Conservation (phyloP, 2,888 invertebrate genomes). For the Heliconius ethilla region DNA sequence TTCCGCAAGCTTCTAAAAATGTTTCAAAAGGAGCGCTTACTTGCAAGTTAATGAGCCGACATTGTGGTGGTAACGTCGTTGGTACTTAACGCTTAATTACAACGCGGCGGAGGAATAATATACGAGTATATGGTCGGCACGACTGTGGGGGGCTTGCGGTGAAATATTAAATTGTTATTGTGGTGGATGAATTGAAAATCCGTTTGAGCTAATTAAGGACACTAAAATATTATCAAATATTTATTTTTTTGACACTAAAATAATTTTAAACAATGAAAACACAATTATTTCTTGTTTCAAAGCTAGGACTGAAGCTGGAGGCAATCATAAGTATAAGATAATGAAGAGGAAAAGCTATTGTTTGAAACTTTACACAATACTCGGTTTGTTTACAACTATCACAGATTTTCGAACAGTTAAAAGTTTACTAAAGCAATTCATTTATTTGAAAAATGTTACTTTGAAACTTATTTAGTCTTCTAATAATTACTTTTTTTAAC, state of each 20-base stretch:
- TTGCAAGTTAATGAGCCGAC: constrained; percentile 46
- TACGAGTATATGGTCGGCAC: too few species aligned
- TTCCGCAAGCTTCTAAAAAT: constrained; percentile 57
- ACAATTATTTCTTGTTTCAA: neutral
- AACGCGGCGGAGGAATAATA: constrained; percentile 9
- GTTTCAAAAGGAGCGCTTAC: constrained; percentile 68
- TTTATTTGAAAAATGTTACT: too few species aligned
- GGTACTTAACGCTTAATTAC: constrained; percentile 15
- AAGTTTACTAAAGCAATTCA: constrained; percentile 14
- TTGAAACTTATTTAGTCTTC: too few species aligned
- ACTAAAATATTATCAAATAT: neutral
- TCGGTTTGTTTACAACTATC: neutral
- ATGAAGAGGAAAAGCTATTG: neutral
- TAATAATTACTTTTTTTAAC: too few species aligned
- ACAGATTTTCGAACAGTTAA: constrained; percentile 14
- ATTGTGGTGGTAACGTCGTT: constrained; percentile 15
- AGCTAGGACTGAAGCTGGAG: too few species aligned
- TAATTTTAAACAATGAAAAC: constrained; percentile 8
- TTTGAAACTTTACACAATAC: too few species aligned
- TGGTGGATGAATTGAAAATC: neutral
- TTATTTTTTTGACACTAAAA: too few species aligned
- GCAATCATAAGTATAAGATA: constrained; percentile 1
- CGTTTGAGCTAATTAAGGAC: neutral
- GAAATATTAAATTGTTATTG: constrained; percentile 11
- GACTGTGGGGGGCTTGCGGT: constrained; percentile 1